Percentiles rank a stretch among this genome's conserved stretches.
Evolutionary conservation across 2,797 vertebrate species (phyloP).

Genomic region (Arnoldichthys spilopterus): DNA sequence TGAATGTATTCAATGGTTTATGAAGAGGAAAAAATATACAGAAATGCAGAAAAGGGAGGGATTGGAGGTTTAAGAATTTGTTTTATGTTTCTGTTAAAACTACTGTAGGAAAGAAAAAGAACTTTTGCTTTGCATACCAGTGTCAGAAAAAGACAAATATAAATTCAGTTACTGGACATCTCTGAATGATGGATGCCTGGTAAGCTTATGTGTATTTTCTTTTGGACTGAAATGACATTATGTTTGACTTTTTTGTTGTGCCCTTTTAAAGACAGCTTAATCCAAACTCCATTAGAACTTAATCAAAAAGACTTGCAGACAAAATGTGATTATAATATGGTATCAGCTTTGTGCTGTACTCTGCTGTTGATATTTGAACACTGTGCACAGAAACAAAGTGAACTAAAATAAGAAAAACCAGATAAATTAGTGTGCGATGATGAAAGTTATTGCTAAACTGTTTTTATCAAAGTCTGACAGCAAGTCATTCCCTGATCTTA

Average conservation of each 20-base stretch:
- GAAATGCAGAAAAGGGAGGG: not conserved
- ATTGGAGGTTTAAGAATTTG: conserved; percentile 10
- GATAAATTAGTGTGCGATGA: not conserved
- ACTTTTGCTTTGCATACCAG: not conserved
- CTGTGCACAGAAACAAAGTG: not conserved
- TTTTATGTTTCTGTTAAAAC: not conserved
- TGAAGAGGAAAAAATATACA: not conserved
- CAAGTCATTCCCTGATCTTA: not conserved
- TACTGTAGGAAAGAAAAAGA: not conserved
- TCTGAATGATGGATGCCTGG: not conserved
- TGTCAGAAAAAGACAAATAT: not conserved
- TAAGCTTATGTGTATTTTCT: not conserved
- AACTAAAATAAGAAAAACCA: not conserved
- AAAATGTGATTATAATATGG: conserved; percentile 35
- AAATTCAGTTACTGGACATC: not conserved
- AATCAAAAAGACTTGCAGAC: conserved; percentile 34
- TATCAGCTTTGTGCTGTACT: conserved; percentile 40
- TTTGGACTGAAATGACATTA: not conserved
- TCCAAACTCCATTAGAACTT: conserved; percentile 46
- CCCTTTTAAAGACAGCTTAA: conserved; percentile 23
- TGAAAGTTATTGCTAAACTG: not conserved
- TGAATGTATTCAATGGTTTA: conserved; percentile 9
- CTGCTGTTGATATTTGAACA: conserved; percentile 18
- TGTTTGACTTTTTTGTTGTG: not conserved
- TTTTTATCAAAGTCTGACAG: not conserved